Evolutionary conservation across 2,797 vertebrate genomes (phyloP).

Genomic region (Petrocephalus sullivani): DNA sequence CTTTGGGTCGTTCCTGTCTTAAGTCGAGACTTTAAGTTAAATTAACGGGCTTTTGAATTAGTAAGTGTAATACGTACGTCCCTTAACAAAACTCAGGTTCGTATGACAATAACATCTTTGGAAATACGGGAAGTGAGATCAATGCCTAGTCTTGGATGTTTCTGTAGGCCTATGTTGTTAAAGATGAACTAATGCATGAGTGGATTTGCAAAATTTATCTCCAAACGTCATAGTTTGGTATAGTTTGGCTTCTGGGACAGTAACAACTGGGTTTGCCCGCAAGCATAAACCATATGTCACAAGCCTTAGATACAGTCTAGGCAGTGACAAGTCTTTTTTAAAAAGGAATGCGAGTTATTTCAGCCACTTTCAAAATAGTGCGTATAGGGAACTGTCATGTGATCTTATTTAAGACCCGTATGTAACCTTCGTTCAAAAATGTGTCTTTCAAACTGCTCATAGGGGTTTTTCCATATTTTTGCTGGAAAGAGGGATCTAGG

Average conservation of each 20-base stretch:
- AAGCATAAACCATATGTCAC: neutral
- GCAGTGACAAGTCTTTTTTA: neutral
- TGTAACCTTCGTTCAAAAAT: neutral
- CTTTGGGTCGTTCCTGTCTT: neutral
- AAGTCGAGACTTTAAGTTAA: neutral
- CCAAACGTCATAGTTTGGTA: neutral
- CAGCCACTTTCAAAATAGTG: neutral
- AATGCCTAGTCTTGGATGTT: neutral
- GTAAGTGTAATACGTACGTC: neutral
- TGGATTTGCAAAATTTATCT: neutral
- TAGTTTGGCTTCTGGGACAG: neutral
- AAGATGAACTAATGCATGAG: neutral
- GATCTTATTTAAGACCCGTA: neutral
- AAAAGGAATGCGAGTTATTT: neutral
- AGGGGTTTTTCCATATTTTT: neutral
- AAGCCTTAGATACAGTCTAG: neutral
- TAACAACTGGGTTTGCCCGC: neutral
- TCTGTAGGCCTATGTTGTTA: neutral
- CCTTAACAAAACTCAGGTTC: neutral
- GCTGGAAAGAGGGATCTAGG: neutral
- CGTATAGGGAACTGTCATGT: neutral
- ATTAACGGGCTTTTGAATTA: neutral
- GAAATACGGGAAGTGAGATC: neutral
- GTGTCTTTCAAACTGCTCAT: neutral
- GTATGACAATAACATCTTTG: neutral